These are phyloP conservation scores for Zoanthus sociatus DNA, from an alignment of 92 coral and sea anemone species.

Conservation along the genomic window DNA sequence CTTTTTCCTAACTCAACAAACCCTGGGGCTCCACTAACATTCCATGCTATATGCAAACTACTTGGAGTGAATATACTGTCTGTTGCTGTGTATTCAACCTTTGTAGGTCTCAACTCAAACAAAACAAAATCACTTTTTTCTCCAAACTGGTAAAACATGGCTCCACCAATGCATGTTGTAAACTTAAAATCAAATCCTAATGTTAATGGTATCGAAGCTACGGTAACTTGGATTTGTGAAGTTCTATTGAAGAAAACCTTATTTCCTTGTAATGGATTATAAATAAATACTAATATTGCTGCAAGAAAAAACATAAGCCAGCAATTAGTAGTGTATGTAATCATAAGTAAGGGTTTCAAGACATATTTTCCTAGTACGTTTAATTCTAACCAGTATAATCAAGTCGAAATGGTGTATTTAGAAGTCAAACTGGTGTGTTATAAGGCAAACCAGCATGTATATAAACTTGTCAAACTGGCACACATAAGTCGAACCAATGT, in stretches of 20 bases:
- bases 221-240: conserved; percentile 71
- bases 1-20: conserved; percentile 72
- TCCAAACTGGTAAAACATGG: conserved; percentile 79
- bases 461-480: too few relatives aligned
- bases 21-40: conserved; percentile 57
- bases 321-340: too few relatives aligned
- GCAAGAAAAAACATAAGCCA: not conserved
- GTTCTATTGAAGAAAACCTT: conserved; percentile 86
- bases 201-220: conserved; percentile 65
- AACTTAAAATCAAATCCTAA: conserved; percentile 78
- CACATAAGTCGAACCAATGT: too few relatives aligned
- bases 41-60: conserved; percentile 77
- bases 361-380: too few relatives aligned
- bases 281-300: conserved; percentile 54
- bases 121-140: conserved; percentile 58
- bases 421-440: too few relatives aligned
- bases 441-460: too few relatives aligned
- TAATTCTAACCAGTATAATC: too few relatives aligned
- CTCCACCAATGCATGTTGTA: conserved; percentile 94
- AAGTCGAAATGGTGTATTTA: too few relatives aligned
- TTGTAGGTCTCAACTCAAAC: conserved; percentile 73
- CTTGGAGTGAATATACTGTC: conserved; percentile 73
- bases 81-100: conserved; percentile 68
- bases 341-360: not conserved
- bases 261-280: conserved; percentile 35